Base-by-base conservation (phyloP, 2,113 vertebrate species). In the Isichthys henryi region DNA sequence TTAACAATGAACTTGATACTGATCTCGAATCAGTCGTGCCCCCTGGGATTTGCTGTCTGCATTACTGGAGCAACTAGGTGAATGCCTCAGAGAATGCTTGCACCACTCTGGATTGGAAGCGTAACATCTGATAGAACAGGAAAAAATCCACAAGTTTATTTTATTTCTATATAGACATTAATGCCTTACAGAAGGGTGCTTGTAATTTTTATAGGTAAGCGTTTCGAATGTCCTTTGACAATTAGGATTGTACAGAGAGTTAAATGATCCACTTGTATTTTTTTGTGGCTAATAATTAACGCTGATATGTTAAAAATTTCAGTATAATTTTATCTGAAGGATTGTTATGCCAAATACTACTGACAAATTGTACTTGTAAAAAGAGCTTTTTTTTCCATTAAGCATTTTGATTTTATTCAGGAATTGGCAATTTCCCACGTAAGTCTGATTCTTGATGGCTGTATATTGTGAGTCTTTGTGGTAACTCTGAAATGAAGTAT, bases 1-100 rank as follows among this genome's bases (percentile, higher is more conserved):
- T 84, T 84, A 84, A 84, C 82, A 45, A 84, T 84, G 82, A 84
- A 84, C 82, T 48, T 84, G 45, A 84, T 84, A 48, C 82, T 84
- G 82, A 84, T 48, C 82, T 84, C 21, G 39, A 45, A 84, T 84
- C 82, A 84, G 82, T 84, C 10, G 48, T 35, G 21, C 85, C 85
- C n/a, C 21, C 82, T 0, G 82, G 45, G 82, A 46, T 46, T 84
- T 21, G 82, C 82, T 84, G 82, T 15, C 39, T 45, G 77, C 31
- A 82, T 45, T 82, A 45, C 77, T 11, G 39, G 39, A 19, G 77
- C 39, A 45, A 10, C 77, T 11, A 31, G 62, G 62, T 27, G n/a
- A 70, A 70, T 31, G n/a, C 62, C 62, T 70, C 10, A 0, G 62
- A 31, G 62, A 70, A 70, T 13, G 27, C 10, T 3, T 27, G 62